Conservation (phyloP, 2,113 vertebrate genomes). For the Triplophysa rosa region DNA sequence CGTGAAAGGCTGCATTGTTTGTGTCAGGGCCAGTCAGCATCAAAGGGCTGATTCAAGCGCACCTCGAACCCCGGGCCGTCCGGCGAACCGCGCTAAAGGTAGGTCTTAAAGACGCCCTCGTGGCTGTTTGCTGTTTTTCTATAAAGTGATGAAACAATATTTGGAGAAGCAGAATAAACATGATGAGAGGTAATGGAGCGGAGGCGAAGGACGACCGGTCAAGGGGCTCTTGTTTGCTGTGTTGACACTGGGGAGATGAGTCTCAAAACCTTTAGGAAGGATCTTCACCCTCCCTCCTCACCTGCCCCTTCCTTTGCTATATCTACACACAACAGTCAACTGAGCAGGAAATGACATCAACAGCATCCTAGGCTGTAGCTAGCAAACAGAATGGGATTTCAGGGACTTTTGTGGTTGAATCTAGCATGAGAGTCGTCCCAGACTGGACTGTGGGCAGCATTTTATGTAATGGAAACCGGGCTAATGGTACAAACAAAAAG, state of each 20-base stretch:
- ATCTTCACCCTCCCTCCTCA: constrained; percentile 19
- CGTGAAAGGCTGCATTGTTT: constrained; percentile 82
- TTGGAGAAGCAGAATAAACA: constrained; percentile 56
- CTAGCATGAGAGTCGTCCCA: constrained; percentile 39
- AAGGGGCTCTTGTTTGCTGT: constrained; percentile 43
- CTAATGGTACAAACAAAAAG: constrained; percentile 53
- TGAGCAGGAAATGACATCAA: constrained; percentile 42
- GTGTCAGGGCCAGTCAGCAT: constrained; percentile 69
- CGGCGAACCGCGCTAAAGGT: neutral
- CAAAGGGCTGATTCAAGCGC: constrained; percentile 74
- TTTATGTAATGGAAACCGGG: constrained; percentile 54
- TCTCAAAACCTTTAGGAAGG: constrained; percentile 23
- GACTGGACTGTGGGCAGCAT: constrained; percentile 49
- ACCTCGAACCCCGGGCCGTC: constrained; percentile 17
- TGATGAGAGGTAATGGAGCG: constrained; percentile 28
- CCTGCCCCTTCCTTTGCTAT: neutral
- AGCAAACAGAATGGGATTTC: constrained; percentile 48
- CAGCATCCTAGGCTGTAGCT: constrained; percentile 45
- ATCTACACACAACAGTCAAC: neutral
- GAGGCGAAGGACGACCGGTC: constrained; percentile 23
- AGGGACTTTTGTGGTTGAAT: constrained; percentile 47
- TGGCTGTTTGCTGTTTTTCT: constrained; percentile 45
- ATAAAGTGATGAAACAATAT: constrained; percentile 56
- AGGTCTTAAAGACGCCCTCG: constrained; percentile 16
- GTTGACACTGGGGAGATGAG: constrained; percentile 34